Conservation (phyloP, 2,888 invertebrate genomes). For the Clanis bilineata region DNA sequence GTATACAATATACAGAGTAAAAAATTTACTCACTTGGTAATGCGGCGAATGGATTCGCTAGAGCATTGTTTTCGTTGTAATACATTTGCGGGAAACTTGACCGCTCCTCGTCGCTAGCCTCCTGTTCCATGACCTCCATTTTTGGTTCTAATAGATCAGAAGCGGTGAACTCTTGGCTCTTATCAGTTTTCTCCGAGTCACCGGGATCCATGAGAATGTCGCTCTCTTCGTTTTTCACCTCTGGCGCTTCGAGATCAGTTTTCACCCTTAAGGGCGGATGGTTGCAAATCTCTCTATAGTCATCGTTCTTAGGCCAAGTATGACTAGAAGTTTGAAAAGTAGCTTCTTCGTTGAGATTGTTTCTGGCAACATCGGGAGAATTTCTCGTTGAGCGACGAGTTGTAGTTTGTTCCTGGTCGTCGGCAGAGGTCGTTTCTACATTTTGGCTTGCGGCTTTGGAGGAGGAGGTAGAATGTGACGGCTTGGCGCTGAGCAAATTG, state of each 20-base stretch:
- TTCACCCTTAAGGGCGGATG: slow-evolving; percentile 77
- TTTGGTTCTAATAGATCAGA: slow-evolving; percentile 84
- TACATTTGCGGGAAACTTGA: slow-evolving; percentile 69
- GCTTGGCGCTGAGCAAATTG: slow-evolving; percentile 81
- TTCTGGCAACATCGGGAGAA: slow-evolving; percentile 82
- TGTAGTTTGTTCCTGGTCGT: slow-evolving; percentile 72
- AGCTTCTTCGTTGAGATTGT: slow-evolving; percentile 81
- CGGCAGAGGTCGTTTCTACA: slow-evolving; percentile 72
- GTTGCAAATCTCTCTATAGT: slow-evolving; percentile 77
- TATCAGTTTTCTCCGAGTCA: slow-evolving; percentile 66
- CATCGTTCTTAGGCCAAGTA: slow-evolving; percentile 81
- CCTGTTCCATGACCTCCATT: slow-evolving; percentile 87
- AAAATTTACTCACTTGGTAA: slow-evolving; percentile 66
- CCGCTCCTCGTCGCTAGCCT: slow-evolving; percentile 86
- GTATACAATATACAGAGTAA: no score
- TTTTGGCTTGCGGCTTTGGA: slow-evolving; percentile 83
- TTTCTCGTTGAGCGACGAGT: slow-evolving; percentile 75
- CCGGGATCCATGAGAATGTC: slow-evolving; percentile 75
- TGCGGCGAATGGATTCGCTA: slow-evolving; percentile 77
- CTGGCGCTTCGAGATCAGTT: slow-evolving; percentile 80
- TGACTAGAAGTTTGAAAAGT: slow-evolving; percentile 81
- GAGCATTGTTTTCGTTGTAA: slow-evolving; percentile 69
- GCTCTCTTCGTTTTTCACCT: slow-evolving; percentile 76
- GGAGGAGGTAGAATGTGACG: slow-evolving; percentile 79
- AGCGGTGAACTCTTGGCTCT: slow-evolving; percentile 72